A percentile compares a stretch with the other conserved stretches of the same genome.
These are phyloP conservation scores for Lophotriccus pileatus DNA, from an alignment of 2,797 vertebrate species.

Conservation along the genomic window DNA sequence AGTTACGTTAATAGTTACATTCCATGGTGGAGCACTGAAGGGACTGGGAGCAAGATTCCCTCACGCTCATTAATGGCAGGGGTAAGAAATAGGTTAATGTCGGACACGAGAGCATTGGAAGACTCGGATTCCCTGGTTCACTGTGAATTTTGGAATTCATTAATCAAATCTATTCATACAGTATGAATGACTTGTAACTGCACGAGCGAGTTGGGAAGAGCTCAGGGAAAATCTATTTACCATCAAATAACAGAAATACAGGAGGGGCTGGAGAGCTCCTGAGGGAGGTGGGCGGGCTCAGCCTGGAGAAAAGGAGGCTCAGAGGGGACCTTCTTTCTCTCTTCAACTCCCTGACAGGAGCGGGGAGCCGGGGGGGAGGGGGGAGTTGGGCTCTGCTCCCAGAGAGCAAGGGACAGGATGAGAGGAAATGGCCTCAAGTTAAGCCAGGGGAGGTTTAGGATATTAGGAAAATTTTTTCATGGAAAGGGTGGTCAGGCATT, in stretches of 20 bases:
- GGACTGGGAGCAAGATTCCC: not conserved
- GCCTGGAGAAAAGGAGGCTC: not conserved
- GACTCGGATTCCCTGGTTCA: not conserved
- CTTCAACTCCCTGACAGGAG: not conserved
- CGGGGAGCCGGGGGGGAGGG: fast-evolving
- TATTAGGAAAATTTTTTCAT: not conserved
- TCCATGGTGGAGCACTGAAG: not conserved
- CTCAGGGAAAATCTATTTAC: not conserved
- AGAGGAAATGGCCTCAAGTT: fast-evolving
- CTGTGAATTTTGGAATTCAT: not conserved
- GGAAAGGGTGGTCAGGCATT: not conserved
- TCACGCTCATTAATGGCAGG: not conserved
- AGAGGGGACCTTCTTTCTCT: not conserved
- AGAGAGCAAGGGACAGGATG: not conserved
- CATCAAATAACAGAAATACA: not conserved
- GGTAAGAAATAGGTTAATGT: not conserved
- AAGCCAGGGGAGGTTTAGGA: not conserved
- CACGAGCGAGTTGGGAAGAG: not conserved
- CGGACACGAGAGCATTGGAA: not conserved
- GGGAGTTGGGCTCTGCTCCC: fast-evolving
- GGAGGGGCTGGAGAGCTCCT: not conserved
- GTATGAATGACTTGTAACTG: not conserved
- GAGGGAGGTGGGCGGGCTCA: not conserved
- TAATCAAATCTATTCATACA: not conserved
- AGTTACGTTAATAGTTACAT: not conserved